phyloP scores from a whole-genome alignment of 2,888 invertebrate genomes.

The Teleogryllus oceanicus region DNA sequence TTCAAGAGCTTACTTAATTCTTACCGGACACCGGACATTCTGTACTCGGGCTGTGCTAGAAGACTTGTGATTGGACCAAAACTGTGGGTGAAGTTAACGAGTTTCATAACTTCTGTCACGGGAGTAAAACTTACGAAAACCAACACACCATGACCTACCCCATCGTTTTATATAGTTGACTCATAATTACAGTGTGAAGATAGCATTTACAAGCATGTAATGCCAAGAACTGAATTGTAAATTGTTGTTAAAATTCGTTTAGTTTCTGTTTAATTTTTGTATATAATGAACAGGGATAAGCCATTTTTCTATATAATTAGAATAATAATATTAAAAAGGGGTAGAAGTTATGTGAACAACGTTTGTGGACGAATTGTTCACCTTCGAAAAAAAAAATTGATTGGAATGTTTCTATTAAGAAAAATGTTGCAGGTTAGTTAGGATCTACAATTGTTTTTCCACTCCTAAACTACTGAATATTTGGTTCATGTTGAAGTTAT shows the following conservation, averaged over 20 bases:
- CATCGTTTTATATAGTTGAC: neutral
- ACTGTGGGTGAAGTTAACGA: neutral
- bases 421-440: neutral
- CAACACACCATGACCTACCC: conserved; percentile 18
- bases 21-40: conserved; percentile 11
- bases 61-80: conserved; percentile 18
- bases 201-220: conserved; percentile 3
- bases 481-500: neutral
- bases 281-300: conserved; percentile 6
- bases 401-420: neutral
- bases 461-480: neutral
- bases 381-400: neutral
- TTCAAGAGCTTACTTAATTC: conserved; percentile 3
- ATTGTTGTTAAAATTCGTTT: conserved; percentile 4
- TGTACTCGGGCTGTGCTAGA: conserved; percentile 18
- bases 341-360: neutral
- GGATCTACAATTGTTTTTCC: conserved; percentile 4
- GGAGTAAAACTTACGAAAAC: neutral
- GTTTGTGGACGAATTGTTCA: neutral
- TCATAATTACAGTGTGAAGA: neutral
- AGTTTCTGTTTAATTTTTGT: conserved; percentile 2
- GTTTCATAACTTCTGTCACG: conserved; percentile 7
- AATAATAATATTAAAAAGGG: neutral
- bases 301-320: conserved; percentile 4
- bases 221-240: neutral